Conservation (phyloP, 2,888 invertebrate genomes). For the Lydus trimaculatus region DNA sequence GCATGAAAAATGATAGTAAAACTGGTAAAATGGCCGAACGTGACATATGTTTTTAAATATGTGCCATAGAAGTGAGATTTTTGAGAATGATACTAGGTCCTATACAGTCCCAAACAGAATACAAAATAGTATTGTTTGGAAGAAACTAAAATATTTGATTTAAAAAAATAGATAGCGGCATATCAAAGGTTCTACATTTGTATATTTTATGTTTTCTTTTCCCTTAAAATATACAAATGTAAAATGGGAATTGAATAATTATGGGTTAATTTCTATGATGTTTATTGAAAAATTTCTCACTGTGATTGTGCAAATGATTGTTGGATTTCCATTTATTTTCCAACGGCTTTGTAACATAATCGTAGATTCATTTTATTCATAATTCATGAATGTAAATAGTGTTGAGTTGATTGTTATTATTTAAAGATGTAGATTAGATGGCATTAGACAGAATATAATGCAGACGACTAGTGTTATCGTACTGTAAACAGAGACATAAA, state of each 20-base stretch:
- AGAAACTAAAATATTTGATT: not conserved
- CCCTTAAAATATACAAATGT: not conserved
- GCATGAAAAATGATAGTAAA: not conserved
- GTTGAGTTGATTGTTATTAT: conserved; percentile 26
- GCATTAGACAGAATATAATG: conserved; percentile 23
- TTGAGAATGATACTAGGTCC: conserved; percentile 2
- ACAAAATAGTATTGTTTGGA: not conserved
- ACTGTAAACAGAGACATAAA: conserved; percentile 34
- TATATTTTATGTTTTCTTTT: not conserved
- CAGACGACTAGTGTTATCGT: conserved; percentile 22
- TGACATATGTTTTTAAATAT: conserved; percentile 2
- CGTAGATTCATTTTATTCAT: conserved; percentile 22
- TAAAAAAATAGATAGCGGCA: not conserved
- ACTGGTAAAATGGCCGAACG: not conserved
- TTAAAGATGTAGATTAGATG: conserved; percentile 31
- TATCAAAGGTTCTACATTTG: not conserved
- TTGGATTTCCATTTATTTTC: conserved; percentile 1
- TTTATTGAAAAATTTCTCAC: not conserved
- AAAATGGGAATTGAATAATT: not conserved
- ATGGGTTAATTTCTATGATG: not conserved
- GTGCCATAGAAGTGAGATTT: conserved; percentile 4
- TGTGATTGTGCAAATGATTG: not conserved
- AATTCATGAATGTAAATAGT: conserved; percentile 31
- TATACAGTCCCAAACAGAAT: not conserved
- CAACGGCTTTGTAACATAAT: not conserved